Conservation (phyloP, 2,113 vertebrate species). For the Microcebus jonahi region DNA sequence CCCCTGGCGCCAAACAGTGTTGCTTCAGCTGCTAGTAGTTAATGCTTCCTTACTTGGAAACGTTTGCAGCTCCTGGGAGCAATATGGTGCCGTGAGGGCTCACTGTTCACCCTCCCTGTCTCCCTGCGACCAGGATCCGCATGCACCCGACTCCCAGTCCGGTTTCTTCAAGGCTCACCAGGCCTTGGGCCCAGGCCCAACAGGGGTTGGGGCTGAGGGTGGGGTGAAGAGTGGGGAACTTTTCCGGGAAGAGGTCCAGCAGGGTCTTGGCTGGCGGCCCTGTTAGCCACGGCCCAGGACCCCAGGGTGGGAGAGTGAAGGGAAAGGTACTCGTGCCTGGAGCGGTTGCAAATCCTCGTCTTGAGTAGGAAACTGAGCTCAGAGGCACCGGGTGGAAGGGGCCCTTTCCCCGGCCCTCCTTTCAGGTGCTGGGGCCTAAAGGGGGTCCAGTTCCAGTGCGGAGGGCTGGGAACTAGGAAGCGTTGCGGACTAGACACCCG, state of each 20-base stretch:
- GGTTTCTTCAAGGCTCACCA: slow-evolving; percentile 36
- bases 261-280: slow-evolving; percentile 23
- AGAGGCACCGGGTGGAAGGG: not conserved
- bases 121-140: not conserved
- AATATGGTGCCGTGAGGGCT: slow-evolving; percentile 3
- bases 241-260: slow-evolving; percentile 53
- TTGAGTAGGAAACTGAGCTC: not conserved
- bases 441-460: not conserved
- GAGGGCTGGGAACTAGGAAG: slow-evolving; percentile 42
- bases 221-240: not conserved
- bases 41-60: slow-evolving; percentile 62
- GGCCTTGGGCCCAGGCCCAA: slow-evolving; percentile 12
- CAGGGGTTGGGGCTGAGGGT: not conserved
- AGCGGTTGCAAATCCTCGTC: not conserved
- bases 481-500: slow-evolving; percentile 35
- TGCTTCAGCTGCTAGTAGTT: slow-evolving; percentile 74
- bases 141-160: not conserved
- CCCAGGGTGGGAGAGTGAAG: slow-evolving; percentile 57
- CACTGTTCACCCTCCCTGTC: not conserved
- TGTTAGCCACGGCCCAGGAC: not conserved
- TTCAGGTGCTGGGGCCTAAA: slow-evolving; percentile 62
- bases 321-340: slow-evolving; percentile 26
- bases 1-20: slow-evolving; percentile 56
- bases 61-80: slow-evolving; percentile 53
- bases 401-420: not conserved